Conservation (phyloP, 1,140 invertebrate genomes). For the Tetraneura akinire region DNA sequence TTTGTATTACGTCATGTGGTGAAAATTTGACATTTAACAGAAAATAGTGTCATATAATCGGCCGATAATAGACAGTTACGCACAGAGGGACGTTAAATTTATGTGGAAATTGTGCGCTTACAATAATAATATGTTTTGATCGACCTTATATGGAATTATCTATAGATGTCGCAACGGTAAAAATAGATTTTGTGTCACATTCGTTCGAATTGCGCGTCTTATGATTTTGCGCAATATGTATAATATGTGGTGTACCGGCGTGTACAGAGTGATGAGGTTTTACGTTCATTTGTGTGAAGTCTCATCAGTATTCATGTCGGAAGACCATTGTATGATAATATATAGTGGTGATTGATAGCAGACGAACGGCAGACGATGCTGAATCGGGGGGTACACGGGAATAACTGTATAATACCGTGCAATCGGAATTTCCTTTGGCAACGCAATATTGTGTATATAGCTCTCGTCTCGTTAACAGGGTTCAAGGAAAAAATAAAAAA, state of each 20-base stretch:
- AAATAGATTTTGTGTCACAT: background rate
- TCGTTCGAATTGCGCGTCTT: background rate
- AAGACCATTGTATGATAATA: background rate
- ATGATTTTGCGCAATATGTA: slow-evolving; percentile 4
- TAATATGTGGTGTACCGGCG: no score
- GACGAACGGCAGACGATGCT: background rate
- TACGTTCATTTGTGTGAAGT: slow-evolving; percentile 36
- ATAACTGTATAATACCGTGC: slow-evolving; percentile 20
- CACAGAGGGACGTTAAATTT: no score
- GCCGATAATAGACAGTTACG: no score
- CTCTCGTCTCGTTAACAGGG: slow-evolving; percentile 30
- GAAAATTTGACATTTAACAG: no score
- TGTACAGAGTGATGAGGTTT: no score
- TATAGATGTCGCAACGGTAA: no score
- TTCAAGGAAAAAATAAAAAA: slow-evolving; percentile 17
- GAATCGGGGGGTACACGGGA: background rate
- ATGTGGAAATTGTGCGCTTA: no score
- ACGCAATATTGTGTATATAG: slow-evolving; percentile 35
- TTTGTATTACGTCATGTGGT: no score
- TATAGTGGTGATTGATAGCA: slow-evolving; percentile 16
- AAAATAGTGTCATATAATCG: no score
- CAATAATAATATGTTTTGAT: no score
- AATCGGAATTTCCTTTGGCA: slow-evolving; percentile 40
- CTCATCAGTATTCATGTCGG: slow-evolving; percentile 41
- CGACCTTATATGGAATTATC: no score